Conservation (phyloP, 2,888 invertebrate genomes). For the Panopea generosa region DNA sequence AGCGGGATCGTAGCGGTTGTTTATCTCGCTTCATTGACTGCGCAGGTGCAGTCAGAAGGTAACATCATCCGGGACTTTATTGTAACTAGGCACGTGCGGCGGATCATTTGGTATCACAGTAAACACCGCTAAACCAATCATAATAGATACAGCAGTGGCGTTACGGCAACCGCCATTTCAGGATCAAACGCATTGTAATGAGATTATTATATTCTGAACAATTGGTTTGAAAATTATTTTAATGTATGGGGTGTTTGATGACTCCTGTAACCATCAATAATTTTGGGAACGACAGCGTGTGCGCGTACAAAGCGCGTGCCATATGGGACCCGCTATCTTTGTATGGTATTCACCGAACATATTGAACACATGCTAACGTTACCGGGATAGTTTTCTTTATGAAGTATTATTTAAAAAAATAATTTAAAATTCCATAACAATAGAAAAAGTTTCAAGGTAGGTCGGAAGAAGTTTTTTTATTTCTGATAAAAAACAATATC, state of each 20-base stretch:
- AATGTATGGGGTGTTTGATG: conserved; percentile 48
- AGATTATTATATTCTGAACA: conserved; percentile 58
- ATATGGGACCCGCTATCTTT: conserved; percentile 52
- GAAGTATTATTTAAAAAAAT: too few species aligned
- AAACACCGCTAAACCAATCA: conserved; percentile 41
- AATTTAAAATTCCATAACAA: too few species aligned
- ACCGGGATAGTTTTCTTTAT: not conserved
- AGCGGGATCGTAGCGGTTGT: conserved; percentile 51
- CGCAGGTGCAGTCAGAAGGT: conserved; percentile 56
- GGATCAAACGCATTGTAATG: conserved; percentile 53
- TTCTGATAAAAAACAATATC: too few species aligned
- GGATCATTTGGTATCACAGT: conserved; percentile 43
- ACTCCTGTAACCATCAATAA: conserved; percentile 50
- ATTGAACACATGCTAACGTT: not conserved
- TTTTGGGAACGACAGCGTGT: conserved; percentile 27
- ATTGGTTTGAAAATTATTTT: conserved; percentile 49
- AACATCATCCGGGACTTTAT: conserved; percentile 43
- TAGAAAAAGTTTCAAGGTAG: too few species aligned
- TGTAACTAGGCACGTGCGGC: conserved; percentile 49
- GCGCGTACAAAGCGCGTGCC: conserved; percentile 47
- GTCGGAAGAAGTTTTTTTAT: too few species aligned
- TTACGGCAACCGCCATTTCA: conserved; percentile 28
- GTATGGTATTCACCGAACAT: not conserved
- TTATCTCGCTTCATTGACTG: conserved; percentile 28
- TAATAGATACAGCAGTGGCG: conserved; percentile 23